A percentile compares a stretch with the other conserved stretches of the same genome.
phyloP scores from a whole-genome alignment of 2,113 vertebrate species.

The Halcyon senegalensis region DNA sequence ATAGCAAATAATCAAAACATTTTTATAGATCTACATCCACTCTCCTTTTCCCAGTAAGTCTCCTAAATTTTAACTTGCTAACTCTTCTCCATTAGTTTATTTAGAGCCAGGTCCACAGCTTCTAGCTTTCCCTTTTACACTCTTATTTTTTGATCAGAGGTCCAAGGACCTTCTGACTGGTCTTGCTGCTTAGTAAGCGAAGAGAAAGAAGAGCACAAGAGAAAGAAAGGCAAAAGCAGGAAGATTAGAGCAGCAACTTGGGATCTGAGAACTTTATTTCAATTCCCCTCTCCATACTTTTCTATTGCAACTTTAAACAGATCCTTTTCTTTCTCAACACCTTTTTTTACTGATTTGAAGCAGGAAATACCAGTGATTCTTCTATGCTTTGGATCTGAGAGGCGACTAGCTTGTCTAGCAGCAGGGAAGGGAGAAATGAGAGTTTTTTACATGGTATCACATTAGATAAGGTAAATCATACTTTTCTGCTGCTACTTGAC shows the following conservation, averaged over 20 bases:
- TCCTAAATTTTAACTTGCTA: neutral
- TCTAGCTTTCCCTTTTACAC: neutral
- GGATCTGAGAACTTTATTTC: neutral
- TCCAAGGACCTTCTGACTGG: neutral
- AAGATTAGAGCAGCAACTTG: neutral
- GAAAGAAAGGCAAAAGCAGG: neutral
- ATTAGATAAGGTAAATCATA: neutral
- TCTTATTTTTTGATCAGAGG: neutral
- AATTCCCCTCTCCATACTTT: neutral
- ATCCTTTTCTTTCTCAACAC: neutral
- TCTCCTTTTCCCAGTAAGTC: neutral
- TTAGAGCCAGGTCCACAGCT: neutral
- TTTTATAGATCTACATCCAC: neutral
- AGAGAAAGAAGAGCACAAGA: neutral
- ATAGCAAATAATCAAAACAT: neutral
- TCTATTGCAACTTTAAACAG: neutral
- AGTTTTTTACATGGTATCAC: neutral
- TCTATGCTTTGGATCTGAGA: neutral
- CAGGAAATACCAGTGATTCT: neutral
- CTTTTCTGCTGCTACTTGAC: neutral
- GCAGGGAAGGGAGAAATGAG: neutral
- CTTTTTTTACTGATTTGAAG: neutral
- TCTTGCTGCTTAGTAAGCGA: neutral
- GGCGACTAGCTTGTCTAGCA: neutral
- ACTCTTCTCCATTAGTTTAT: neutral